Base-by-base conservation (phyloP, 2,888 invertebrate species). In the Amiota mariae region DNA sequence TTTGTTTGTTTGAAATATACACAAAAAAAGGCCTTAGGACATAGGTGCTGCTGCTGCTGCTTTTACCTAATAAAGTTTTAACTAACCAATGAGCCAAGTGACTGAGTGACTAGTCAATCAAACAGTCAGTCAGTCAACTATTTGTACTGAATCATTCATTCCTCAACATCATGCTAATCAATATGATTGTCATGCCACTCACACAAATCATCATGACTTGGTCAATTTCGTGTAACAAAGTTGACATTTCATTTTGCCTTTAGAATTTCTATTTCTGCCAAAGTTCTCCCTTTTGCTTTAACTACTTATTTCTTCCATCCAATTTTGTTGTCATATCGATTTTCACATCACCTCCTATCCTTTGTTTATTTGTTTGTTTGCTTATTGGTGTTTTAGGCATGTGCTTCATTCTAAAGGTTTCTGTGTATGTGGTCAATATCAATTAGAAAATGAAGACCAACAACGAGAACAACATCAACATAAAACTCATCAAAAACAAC, bases 391-490 rank as follows among this genome's bases (percentile, higher is more conserved):
- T n/a, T n/a, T n/a, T 54, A 68, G 18, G 24, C 15, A 36, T 54
- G 63, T 71, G 59, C n/a, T 66, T 76, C 70, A 75, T 59, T 59
- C 36, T 6, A 4, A 4, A 36, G 59, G 1, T 59, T 20, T 59
- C 20, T 59, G 54, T 51, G 12, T 51, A n/a, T 51, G 54, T n/a
- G 15, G n/a, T 18, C 54, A 51, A 68, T 51, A 24, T 8, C 67
- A 68, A 68, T 68, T 68, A 68, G 51, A 54, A 68, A 80, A 82
- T 82, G 82, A 68, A 51, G 79, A 79, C 80, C 81, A 78, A 81
- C 74, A 81, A 81, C 82, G 79, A 81, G 85, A 78, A 81, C 74
- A 81, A 81, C 82, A 80, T 80, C 83, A 85, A 77, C 84, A 79
- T 79, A 80, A 83, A 75, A 81, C 36, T 6, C 36, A 36, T 36